These are phyloP conservation scores for Lepisosteus osseus DNA, from an alignment of 2,113 vertebrate genomes.

Conservation along the genomic window DNA sequence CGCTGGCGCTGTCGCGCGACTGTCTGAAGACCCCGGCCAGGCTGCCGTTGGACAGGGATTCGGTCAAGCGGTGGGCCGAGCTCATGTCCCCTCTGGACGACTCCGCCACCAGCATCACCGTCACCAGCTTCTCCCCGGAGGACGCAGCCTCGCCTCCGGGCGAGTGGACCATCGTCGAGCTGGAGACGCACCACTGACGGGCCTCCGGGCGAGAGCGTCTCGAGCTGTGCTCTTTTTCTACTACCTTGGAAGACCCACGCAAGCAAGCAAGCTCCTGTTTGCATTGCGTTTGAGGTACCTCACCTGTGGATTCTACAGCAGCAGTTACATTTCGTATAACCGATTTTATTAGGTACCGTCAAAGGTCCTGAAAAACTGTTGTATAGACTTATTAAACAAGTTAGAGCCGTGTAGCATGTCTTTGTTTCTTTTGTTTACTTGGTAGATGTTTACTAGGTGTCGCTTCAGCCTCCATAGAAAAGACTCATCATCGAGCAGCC, in stretches of 20 bases:
- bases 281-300: conserved; percentile 11
- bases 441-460: conserved; percentile 49
- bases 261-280: not conserved
- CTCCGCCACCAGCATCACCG: conserved; percentile 88
- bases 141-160: conserved; percentile 92
- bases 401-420: conserved; percentile 58
- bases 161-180: conserved; percentile 97
- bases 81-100: conserved; percentile 88
- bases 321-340: conserved; percentile 26
- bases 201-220: conserved; percentile 25
- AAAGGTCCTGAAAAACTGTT: conserved; percentile 25
- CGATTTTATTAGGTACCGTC: not conserved
- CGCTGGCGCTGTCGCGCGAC: conserved; percentile 87
- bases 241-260: not conserved
- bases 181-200: conserved; percentile 95
- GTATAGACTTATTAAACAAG: conserved; percentile 33
- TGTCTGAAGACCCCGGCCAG: conserved; percentile 77
- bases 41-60: conserved; percentile 78
- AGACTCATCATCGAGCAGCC: conserved; percentile 29
- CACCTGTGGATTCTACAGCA: conserved; percentile 24
- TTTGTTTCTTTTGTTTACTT: conserved; percentile 54
- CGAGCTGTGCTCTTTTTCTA: not conserved
- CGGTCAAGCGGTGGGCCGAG: conserved; percentile 88
- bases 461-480: conserved; percentile 45
- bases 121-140: conserved; percentile 93